phyloP scores from a whole-genome alignment of 2,888 invertebrate genomes.

The Carabus problematicus region DNA sequence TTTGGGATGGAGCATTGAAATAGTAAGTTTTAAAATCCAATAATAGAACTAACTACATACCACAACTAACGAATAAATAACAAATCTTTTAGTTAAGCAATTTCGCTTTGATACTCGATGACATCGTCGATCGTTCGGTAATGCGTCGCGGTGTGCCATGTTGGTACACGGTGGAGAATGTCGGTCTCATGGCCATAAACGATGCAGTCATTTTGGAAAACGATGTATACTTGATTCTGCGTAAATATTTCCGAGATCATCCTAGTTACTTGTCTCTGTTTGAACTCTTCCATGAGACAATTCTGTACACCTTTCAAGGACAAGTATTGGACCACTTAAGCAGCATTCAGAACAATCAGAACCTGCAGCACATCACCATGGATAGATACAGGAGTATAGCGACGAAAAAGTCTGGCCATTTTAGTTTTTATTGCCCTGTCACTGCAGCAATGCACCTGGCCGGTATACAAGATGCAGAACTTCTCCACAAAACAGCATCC shows the following conservation, averaged over 20 bases:
- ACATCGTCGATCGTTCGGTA: constrained; percentile 87
- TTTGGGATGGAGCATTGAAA: constrained; percentile 97
- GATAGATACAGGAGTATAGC: constrained; percentile 87
- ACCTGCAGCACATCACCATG: constrained; percentile 79
- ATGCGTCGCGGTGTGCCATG: constrained; percentile 87
- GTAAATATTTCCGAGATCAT: constrained; percentile 77
- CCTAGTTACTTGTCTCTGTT: constrained; percentile 79
- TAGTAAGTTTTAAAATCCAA: constrained; percentile 81
- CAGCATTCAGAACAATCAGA: constrained; percentile 65
- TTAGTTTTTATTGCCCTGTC: constrained; percentile 93
- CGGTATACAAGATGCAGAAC: constrained; percentile 76
- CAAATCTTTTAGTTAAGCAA: too few relatives aligned
- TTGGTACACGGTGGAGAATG: constrained; percentile 83
- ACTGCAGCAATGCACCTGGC: constrained; percentile 87
- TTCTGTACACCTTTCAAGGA: constrained; percentile 78
- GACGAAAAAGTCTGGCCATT: constrained; percentile 91
- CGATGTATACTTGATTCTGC: constrained; percentile 79
- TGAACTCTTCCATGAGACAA: constrained; percentile 83
- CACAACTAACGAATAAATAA: too few relatives aligned
- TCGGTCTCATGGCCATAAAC: constrained; percentile 81
- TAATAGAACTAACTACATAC: too few relatives aligned
- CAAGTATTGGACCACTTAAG: constrained; percentile 82
- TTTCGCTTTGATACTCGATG: constrained; percentile 86
- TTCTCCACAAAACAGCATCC: constrained; percentile 83
- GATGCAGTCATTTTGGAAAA: constrained; percentile 84